These are phyloP conservation scores for Cheilosia soror DNA, from an alignment of 2,888 invertebrate genomes.

Conservation along the genomic window DNA sequence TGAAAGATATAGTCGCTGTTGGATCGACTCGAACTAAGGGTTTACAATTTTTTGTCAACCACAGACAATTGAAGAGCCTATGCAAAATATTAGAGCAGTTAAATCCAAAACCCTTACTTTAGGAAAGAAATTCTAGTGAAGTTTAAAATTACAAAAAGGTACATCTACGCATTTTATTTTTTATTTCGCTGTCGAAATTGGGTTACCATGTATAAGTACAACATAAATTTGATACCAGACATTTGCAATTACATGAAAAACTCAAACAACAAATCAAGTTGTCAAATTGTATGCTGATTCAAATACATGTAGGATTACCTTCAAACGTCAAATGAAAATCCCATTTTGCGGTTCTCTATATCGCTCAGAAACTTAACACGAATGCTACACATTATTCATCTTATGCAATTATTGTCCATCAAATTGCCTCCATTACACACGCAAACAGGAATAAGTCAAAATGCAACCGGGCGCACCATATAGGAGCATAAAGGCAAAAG, in stretches of 20 bases:
- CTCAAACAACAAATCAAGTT: neutral
- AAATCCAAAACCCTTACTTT: too few relatives aligned
- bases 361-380: neutral
- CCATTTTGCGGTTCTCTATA: neutral
- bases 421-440: slow-evolving; percentile 61
- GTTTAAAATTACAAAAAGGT: too few relatives aligned
- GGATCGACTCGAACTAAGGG: too few relatives aligned
- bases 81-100: too few relatives aligned
- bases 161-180: too few relatives aligned
- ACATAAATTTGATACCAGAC: too few relatives aligned
- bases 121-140: too few relatives aligned
- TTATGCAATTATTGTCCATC: slow-evolving; percentile 65
- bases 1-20: too few relatives aligned
- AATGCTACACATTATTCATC: slow-evolving; percentile 42
- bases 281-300: neutral
- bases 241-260: neutral
- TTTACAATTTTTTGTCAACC: too few relatives aligned
- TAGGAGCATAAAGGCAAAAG: neutral
- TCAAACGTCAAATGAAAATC: slow-evolving; percentile 1
- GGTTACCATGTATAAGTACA: too few relatives aligned
- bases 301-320: neutral
- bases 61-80: too few relatives aligned
- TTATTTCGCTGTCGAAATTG: too few relatives aligned
- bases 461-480: slow-evolving; percentile 9
- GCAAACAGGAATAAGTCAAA: slow-evolving; percentile 30